Base-by-base conservation (phyloP, 2,797 vertebrate genomes). In the Meda fulgida region DNA sequence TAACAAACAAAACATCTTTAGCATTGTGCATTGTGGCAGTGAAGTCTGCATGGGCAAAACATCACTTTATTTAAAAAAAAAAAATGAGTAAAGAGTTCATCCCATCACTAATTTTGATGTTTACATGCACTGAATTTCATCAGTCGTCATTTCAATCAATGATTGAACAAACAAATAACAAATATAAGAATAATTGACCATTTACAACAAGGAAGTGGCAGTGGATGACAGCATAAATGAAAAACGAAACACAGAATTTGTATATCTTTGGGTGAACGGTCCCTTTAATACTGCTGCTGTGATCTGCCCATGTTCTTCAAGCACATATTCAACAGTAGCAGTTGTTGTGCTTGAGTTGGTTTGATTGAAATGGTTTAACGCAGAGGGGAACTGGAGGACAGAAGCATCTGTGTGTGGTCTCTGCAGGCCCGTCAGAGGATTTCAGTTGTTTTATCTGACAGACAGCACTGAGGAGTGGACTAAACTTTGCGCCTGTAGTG, bases 371-470 rank as follows among this genome's bases (percentile, higher is more conserved):
- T 84, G 91, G 85, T 88, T 87, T 43, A 75, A 88, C 84, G 85
- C 85, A 72, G 88, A 78, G 19, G 86, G 90, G 91, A 82, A 10
- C 85, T 70, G 70, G 84, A 77, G 83, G 53, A 53, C 84, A 87
- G 84, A 86, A 77, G 66, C 78, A 88, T 43, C 31, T 23, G 29
- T 58, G 70, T 77, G 72, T 65, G 46, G 71, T 82, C 84, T 78
- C 89, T 46, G 34, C 55, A 26, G 67, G 77, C 70, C 40, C 76
- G 63, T 71, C 72, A 79, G 88, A 77, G 80, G 81, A 81, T 89
- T 95, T 95, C 95, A 94, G 94, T 96, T 94, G 92, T 93, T 93
- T 94, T 91, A 92, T 91, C 92, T 88, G 90, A 91, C 89, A 89
- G 87, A 91, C 92, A 89, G 90, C 85, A 91, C 92, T 88, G 90